Evolutionary conservation across 2,888 invertebrate species (phyloP), one percentile per base, ranked within the genome.

Genomic region (Helicoverpa assulta): DNA sequence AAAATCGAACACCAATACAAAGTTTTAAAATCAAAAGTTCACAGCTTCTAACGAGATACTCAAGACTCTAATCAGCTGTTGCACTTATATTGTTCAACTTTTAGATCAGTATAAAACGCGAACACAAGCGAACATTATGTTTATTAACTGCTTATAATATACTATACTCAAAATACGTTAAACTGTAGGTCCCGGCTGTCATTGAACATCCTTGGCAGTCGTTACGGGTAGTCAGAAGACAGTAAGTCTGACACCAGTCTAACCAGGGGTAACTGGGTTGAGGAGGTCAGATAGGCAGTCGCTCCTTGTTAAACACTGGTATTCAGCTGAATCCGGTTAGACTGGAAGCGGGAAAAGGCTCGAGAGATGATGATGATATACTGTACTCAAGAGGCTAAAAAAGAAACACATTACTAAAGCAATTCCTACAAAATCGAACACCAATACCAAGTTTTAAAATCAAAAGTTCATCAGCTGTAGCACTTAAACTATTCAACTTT

Each of bases 71-170:
- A 76, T 70, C 56, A 57, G 10, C 51, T 43, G 18, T 33, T 70
- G 29, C 33, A 37, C 33, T 26, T 16, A 37, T 18, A 53, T 18
- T 69, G 16, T 61, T 65, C 54, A 50, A 33, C 16, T 50, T 21
- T 40, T 47, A 58, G 61, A 70, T 80, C 33, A 61, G 33, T 51
- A 33, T 68, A 76, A 57, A 80, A 50, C 19, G 16, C 0, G 18
- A 58, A 52, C 37, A 80, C 29, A 58, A 26, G 4, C 26, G 0
- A 26, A 4, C 26, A 26, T 26, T 26, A 4, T 26, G 0, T 26
- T 26, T 26, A 26, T 26, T 26, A 26, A 26, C 26, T 21, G 21
- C 21, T n/a, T n/a, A n/a, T n/a, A n/a, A n/a, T n/a, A n/a, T n/a
- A n/a, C n/a, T n/a, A n/a, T n/a, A n/a, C n/a, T n/a, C n/a, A n/a